Conservation (phyloP, 2,888 invertebrate species). For the Habrosyne pyritoides region DNA sequence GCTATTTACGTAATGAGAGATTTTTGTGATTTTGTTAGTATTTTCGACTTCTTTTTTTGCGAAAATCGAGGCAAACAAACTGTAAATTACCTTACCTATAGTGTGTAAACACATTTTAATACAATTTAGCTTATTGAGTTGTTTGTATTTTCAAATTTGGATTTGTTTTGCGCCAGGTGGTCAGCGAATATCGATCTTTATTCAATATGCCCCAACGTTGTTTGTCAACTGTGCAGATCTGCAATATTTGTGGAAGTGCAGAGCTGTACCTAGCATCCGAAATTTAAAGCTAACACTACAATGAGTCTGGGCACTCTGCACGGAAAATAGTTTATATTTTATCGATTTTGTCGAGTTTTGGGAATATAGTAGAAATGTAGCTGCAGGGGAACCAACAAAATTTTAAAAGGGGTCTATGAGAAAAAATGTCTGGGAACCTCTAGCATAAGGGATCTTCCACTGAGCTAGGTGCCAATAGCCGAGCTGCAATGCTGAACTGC, state of each 20-base stretch:
- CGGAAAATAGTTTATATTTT: too few relatives aligned
- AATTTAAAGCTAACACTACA: not conserved
- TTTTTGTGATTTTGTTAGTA: not conserved
- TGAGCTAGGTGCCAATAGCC: too few relatives aligned
- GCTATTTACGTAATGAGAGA: not conserved
- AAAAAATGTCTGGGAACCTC: too few relatives aligned
- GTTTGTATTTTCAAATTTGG: slow-evolving; percentile 1
- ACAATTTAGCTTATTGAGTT: not conserved
- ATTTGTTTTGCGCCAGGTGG: slow-evolving; percentile 13
- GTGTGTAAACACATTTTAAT: not conserved
- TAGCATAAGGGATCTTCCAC: too few relatives aligned
- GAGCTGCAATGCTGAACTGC: too few relatives aligned
- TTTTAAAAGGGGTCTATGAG: too few relatives aligned
- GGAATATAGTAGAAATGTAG: too few relatives aligned
- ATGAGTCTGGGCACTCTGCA: not conserved
- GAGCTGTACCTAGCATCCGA: not conserved
- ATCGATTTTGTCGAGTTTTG: too few relatives aligned
- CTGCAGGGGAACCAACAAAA: too few relatives aligned
- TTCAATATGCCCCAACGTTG: slow-evolving; percentile 22
- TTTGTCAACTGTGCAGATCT: slow-evolving; percentile 5
- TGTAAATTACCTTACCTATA: not conserved
- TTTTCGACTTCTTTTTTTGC: not conserved
- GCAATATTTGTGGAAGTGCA: not conserved
- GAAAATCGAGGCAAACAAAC: not conserved
- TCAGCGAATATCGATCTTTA: slow-evolving; percentile 27